These are phyloP conservation scores for Pilophorus perplexus DNA, from an alignment of 2,888 invertebrate species.

Conservation along the genomic window DNA sequence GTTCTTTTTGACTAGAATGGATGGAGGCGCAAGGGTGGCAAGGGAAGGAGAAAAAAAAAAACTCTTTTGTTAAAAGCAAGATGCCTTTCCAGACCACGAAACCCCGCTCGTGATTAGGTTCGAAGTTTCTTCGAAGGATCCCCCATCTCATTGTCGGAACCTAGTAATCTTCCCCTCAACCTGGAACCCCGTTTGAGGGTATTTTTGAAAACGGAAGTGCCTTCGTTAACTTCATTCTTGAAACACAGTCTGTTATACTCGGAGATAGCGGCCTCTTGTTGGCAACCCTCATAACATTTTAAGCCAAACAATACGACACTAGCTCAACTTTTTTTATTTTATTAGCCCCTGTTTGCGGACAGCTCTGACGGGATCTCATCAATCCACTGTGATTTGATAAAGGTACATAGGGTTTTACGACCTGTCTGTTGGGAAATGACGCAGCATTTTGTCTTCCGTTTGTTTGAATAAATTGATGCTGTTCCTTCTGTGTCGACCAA, in stretches of 20 bases:
- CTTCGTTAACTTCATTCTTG: conserved; percentile 3
- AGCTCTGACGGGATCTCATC: conserved; percentile 11
- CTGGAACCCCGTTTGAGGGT: not conserved
- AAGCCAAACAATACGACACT: not conserved
- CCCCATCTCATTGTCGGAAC: conserved; percentile 11
- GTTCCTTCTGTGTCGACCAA: too few species aligned
- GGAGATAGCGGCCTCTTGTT: not conserved
- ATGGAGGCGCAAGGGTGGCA: conserved; percentile 2
- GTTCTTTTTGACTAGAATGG: conserved; percentile 4
- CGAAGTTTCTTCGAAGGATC: conserved; percentile 23
- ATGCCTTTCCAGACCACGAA: conserved; percentile 41
- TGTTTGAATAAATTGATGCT: not conserved
- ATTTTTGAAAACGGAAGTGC: not conserved
- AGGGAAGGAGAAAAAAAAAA: conserved; percentile 8
- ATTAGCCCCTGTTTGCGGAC: conserved; percentile 1
- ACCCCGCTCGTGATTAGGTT: conserved; percentile 39
- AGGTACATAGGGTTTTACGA: not conserved
- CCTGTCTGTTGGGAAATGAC: conserved; percentile 7
- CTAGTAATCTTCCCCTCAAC: conserved; percentile 18
- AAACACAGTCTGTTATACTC: not conserved
- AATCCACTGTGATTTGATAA: conserved; percentile 17
- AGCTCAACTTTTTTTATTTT: not conserved
- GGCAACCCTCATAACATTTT: not conserved
- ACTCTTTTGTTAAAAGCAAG: conserved; percentile 38
- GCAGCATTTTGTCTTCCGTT: not conserved